These are phyloP conservation scores for Clarias macrocephalus DNA, from an alignment of 2,113 vertebrate genomes.

Conservation along the genomic window DNA sequence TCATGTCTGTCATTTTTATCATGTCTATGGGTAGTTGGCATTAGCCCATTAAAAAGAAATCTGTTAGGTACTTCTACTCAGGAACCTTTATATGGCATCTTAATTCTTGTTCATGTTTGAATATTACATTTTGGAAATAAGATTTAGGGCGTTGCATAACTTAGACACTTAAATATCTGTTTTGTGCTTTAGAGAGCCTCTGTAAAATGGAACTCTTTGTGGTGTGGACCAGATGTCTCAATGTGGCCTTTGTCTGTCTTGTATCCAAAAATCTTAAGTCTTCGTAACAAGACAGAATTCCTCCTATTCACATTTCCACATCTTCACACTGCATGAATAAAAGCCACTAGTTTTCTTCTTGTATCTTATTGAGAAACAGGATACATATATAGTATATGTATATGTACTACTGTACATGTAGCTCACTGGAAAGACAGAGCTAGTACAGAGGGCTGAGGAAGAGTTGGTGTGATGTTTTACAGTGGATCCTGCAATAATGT, in stretches of 20 bases:
- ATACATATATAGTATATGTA: too few relatives aligned
- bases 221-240: constrained; percentile 57
- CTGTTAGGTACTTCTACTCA: neutral
- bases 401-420: too few relatives aligned
- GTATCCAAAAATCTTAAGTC: constrained; percentile 51
- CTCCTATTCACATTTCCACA: constrained; percentile 58
- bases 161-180: constrained; percentile 52
- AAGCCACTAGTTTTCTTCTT: constrained; percentile 53
- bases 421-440: constrained; percentile 7
- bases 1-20: neutral
- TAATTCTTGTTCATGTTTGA: neutral
- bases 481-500: neutral
- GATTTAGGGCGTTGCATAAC: constrained; percentile 58
- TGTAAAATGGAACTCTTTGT: constrained; percentile 70
- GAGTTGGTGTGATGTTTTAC: constrained; percentile 3
- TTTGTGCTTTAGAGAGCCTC: constrained; percentile 63
- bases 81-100: neutral
- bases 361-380: constrained; percentile 7
- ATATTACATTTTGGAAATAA: constrained; percentile 19
- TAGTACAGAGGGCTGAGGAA: constrained; percentile 20
- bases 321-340: constrained; percentile 62
- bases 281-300: constrained; percentile 59
- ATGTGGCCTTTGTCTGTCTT: constrained; percentile 70
- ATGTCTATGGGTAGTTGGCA: neutral
- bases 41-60: neutral